A percentile compares a stretch with the other conserved stretches of the same genome.
Evolutionary conservation across 2,888 invertebrate genomes (phyloP).

Genomic region (Lasioglossum leucozonium): DNA sequence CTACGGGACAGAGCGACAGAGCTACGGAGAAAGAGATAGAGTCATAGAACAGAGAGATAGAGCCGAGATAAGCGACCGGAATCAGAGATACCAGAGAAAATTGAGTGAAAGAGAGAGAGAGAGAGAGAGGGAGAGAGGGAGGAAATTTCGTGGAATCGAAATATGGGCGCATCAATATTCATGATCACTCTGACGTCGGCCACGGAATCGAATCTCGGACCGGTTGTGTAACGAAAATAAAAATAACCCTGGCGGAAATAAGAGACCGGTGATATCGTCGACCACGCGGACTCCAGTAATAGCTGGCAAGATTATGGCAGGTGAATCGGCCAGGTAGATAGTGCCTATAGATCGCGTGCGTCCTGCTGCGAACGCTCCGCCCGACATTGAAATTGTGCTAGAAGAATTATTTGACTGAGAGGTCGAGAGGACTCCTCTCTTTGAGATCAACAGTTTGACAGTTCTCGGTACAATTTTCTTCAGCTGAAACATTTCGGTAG

Average conservation of each 20-base stretch:
- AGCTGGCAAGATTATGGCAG: not conserved
- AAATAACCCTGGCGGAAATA: constrained; percentile 28
- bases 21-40: not conserved
- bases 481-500: too few species aligned
- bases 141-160: constrained; percentile 40
- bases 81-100: not conserved
- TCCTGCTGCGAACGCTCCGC: not conserved
- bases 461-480: not conserved
- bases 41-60: not conserved
- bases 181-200: constrained; percentile 29
- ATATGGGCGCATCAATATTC: constrained; percentile 51
- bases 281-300: not conserved
- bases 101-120: not conserved
- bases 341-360: not conserved
- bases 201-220: constrained; percentile 18
- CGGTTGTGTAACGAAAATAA: constrained; percentile 35
- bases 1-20: not conserved
- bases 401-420: not conserved
- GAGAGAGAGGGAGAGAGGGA: not conserved
- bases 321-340: not conserved
- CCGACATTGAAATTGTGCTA: not conserved
- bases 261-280: constrained; percentile 22
- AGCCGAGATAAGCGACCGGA: not conserved
- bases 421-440: too few species aligned
- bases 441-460: too few species aligned